Base-by-base conservation (phyloP, 2,888 invertebrate species). In the Microplitis deprimator region DNA sequence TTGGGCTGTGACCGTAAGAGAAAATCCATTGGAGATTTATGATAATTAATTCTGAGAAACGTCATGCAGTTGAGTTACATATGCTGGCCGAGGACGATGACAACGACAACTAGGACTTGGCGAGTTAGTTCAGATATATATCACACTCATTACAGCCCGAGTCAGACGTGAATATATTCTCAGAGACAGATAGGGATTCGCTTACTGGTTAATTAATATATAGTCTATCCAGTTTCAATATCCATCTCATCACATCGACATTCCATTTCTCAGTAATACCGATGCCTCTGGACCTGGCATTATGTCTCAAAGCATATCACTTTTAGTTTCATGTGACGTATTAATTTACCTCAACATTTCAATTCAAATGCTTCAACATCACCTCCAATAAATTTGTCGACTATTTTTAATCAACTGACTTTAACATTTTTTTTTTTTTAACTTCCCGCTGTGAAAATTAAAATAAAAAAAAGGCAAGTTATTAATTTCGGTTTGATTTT, bases 171-270 rank as follows among this genome's bases (percentile, higher is more conserved):
- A 65, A 65, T 38, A 20, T 65, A 65, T 65, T 13, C 65, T 29
- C 50, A 29, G 65, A 65, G 65, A 65, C 38, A 65, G 65, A 65
- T 65, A 13, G 38, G 20, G 65, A 13, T 65, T 7, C 38, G 65
- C 8, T 29, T 29, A 29, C 20, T 38, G 13, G 65, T 29, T 65
- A 65, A 65, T 65, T 65, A 65, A 65, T 65, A 65, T 65, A 38
- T 65, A 65, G 29, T 13, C 38, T 65, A 10, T 29, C 65, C 13
- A 29, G 65, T 29, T 29, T 65, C 65, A 65, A 65, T 65, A 65
- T 65, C 65, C 38, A 65, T 7, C 65, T 65, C 38, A 13, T 65
- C 29, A 29, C 65, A 65, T 29, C 65, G 29, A 65, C 38, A 38
- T 65, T 65, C 29, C 13, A 17, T 65, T 13, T 13, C 50, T 50